Evolutionary conservation across 30 jellyfish, hydroid and myxozoan species (phyloP).

Genomic region (Haliclystus octoradiatus): DNA sequence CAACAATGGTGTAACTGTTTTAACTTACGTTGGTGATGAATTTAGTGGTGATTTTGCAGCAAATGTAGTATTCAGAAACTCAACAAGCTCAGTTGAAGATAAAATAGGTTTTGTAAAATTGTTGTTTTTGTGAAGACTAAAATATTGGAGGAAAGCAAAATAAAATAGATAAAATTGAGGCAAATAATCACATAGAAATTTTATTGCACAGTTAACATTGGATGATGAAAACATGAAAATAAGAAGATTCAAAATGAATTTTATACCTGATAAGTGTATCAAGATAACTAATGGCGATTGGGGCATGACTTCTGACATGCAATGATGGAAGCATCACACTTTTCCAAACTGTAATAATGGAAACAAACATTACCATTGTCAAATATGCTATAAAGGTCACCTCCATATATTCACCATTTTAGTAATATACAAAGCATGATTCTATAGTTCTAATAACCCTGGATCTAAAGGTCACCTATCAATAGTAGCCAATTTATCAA

Average conservation of each 20-base stretch:
- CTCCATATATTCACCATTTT: too few relatives aligned
- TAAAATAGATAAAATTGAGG: too few relatives aligned
- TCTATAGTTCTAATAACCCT: too few relatives aligned
- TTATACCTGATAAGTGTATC: constrained; percentile 19
- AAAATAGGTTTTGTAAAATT: background rate
- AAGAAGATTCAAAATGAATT: too few relatives aligned
- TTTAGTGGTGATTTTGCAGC: background rate
- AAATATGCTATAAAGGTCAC: too few relatives aligned
- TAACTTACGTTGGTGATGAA: background rate
- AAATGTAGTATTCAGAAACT: too few relatives aligned
- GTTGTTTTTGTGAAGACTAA: background rate
- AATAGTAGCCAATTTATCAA: too few relatives aligned
- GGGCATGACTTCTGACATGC: constrained; percentile 26
- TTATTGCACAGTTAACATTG: too few relatives aligned
- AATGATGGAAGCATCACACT: constrained; percentile 19
- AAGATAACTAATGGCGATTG: constrained; percentile 10
- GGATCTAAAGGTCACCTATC: too few relatives aligned
- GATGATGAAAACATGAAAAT: too few relatives aligned
- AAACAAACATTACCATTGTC: background rate
- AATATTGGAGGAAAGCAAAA: background rate
- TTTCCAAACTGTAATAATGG: constrained; percentile 10
- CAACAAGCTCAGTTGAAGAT: background rate
- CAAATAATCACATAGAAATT: too few relatives aligned
- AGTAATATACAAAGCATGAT: too few relatives aligned
- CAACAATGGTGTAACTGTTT: background rate